phyloP scores from a whole-genome alignment of 2,797 vertebrate species.

The Myotis findleyi region DNA sequence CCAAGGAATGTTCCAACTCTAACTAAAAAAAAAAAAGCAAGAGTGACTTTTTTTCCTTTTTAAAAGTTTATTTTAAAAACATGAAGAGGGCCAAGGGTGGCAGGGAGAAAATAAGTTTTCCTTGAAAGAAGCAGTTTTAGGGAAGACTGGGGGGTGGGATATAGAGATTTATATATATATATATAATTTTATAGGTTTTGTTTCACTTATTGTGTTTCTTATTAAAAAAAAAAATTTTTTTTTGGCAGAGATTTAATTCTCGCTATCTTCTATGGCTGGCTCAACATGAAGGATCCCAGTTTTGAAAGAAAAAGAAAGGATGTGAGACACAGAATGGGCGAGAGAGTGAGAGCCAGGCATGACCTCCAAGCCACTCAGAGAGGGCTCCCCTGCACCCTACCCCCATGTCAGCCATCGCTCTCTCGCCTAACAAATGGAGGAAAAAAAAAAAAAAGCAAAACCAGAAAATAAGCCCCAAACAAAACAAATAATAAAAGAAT shows the following conservation, averaged over 20 bases:
- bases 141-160: constrained; percentile 53
- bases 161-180: constrained; percentile 61
- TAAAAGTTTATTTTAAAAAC: constrained; percentile 86
- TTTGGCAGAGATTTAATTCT: constrained; percentile 82
- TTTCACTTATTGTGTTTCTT: constrained; percentile 71
- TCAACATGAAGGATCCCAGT: constrained; percentile 79
- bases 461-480: constrained; percentile 65
- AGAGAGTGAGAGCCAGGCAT: constrained; percentile 43
- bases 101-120: constrained; percentile 65
- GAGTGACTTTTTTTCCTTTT: constrained; percentile 81
- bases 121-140: constrained; percentile 80
- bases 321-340: constrained; percentile 54
- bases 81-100: constrained; percentile 71
- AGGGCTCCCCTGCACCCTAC: constrained; percentile 39
- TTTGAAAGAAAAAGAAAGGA: constrained; percentile 66
- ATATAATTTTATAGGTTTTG: constrained; percentile 76
- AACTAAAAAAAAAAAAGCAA: constrained; percentile 78
- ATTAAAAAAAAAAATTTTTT: constrained; percentile 21
- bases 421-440: constrained; percentile 60
- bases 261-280: constrained; percentile 84
- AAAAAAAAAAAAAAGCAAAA: background rate
- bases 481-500: constrained; percentile 82
- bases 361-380: background rate
- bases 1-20: constrained; percentile 86
- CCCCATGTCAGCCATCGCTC: constrained; percentile 66